phyloP scores from a whole-genome alignment of 2,888 invertebrate genomes.

The Drosophila borealis region DNA sequence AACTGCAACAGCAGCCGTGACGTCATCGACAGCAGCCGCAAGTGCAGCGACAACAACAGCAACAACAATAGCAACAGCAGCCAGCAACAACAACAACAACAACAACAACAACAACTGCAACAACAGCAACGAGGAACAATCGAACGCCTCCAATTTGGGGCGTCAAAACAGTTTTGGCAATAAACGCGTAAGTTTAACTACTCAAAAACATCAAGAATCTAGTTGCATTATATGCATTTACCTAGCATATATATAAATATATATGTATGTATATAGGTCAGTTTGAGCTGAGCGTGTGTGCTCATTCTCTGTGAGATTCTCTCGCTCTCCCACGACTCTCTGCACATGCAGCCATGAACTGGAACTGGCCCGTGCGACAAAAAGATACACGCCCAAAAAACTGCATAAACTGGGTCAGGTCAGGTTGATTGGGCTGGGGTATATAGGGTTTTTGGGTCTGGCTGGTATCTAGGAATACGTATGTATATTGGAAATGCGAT shows the following conservation, averaged over 20 bases:
- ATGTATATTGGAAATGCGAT: conserved; percentile 46
- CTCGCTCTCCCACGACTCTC: conserved; percentile 24
- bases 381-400: conserved; percentile 77
- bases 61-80: conserved; percentile 23
- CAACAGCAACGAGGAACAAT: conserved; percentile 73
- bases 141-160: conserved; percentile 67
- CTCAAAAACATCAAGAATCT: background rate
- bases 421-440: conserved; percentile 23
- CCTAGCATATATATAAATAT: background rate
- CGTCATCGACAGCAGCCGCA: conserved; percentile 43
- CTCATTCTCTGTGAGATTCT: conserved; percentile 9
- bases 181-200: conserved; percentile 82
- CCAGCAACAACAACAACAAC: conserved; percentile 37
- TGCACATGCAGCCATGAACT: conserved; percentile 72
- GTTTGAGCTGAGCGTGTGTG: conserved; percentile 22
- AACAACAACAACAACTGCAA: conserved; percentile 55
- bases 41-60: conserved; percentile 24
- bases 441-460: too few species aligned
- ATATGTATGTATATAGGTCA: conserved; percentile 52
- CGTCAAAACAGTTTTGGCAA: conserved; percentile 85
- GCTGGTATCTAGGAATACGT: conserved; percentile 39
- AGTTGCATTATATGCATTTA: background rate
- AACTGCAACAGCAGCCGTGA: conserved; percentile 24
- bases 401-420: conserved; percentile 76
- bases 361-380: conserved; percentile 54